A percentile compares a stretch with the other conserved stretches of the same genome.
Evolutionary conservation across 2,113 vertebrate species (phyloP).

Genomic region (Oncorhynchus keta): DNA sequence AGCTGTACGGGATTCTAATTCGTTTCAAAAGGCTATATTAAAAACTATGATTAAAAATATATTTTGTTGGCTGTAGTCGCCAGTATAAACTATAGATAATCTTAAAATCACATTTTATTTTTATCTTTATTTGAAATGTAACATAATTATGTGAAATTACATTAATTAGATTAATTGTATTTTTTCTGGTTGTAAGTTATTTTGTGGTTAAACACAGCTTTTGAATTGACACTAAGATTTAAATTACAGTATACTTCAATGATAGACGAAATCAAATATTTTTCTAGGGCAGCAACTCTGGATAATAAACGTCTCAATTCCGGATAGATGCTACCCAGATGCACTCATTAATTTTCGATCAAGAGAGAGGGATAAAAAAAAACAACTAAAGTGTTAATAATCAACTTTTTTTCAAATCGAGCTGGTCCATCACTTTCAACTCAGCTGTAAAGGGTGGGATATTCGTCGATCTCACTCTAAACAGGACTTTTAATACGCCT

Average conservation of each 20-base stretch:
- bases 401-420: not conserved
- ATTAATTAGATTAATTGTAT: too few species aligned
- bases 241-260: not conserved
- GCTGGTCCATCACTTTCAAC: not conserved
- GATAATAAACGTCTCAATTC: not conserved
- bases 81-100: too few species aligned
- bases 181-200: not conserved
- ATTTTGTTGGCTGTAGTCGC: too few species aligned
- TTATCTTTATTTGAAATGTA: too few species aligned
- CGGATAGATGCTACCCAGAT: not conserved
- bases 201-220: too few species aligned
- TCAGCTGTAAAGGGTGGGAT: not conserved
- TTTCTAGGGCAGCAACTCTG: not conserved
- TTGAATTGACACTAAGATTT: not conserved
- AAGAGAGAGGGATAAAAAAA: not conserved
- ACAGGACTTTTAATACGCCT: slow-evolving; percentile 20
- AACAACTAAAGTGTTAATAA: too few species aligned
- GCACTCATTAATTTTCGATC: not conserved
- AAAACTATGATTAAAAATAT: too few species aligned
- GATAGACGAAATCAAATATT: not conserved
- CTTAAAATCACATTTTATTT: too few species aligned
- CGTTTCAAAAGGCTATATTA: too few species aligned
- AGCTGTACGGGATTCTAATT: too few species aligned
- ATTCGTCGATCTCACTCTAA: not conserved
- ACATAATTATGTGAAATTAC: too few species aligned